Percentiles rank a stretch among this genome's conserved stretches.
These are phyloP conservation scores for Octodon degus DNA, from an alignment of 2,113 vertebrate species.

Conservation along the genomic window DNA sequence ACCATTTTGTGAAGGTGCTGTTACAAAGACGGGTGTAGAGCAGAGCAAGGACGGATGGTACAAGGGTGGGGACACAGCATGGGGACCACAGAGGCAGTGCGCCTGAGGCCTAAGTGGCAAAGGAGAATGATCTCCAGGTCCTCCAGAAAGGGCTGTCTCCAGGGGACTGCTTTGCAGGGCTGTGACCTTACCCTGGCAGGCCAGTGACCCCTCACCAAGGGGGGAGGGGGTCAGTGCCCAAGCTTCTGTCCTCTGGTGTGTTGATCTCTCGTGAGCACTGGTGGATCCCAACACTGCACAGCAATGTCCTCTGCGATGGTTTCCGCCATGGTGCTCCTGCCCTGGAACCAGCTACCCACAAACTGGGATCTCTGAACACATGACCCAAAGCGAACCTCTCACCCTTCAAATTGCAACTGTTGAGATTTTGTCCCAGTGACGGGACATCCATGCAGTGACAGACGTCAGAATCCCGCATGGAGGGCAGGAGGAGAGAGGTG, in stretches of 20 bases:
- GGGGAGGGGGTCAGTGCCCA: accelerated
- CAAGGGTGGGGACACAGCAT: not conserved
- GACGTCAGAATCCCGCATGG: not conserved
- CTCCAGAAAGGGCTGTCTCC: not conserved
- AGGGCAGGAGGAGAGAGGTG: not conserved
- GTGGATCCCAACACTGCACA: not conserved
- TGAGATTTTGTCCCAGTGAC: not conserved
- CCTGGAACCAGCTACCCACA: not conserved
- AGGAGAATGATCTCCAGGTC: too few species aligned
- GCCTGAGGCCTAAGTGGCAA: not conserved
- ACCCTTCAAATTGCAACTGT: not conserved
- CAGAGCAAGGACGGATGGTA: not conserved
- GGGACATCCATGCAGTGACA: not conserved
- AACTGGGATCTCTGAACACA: not conserved
- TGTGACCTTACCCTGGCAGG: not conserved
- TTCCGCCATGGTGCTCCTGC: not conserved
- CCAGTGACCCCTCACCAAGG: not conserved
- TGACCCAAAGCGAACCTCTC: not conserved
- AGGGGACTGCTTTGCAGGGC: not conserved
- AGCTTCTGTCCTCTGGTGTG: not conserved
- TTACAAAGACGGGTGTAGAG: not conserved
- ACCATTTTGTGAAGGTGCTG: not conserved
- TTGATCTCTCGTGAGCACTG: not conserved
- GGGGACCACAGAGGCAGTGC: not conserved
- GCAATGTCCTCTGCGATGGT: not conserved